Conservation (phyloP, 2,113 vertebrate species). For the Lontra canadensis region DNA sequence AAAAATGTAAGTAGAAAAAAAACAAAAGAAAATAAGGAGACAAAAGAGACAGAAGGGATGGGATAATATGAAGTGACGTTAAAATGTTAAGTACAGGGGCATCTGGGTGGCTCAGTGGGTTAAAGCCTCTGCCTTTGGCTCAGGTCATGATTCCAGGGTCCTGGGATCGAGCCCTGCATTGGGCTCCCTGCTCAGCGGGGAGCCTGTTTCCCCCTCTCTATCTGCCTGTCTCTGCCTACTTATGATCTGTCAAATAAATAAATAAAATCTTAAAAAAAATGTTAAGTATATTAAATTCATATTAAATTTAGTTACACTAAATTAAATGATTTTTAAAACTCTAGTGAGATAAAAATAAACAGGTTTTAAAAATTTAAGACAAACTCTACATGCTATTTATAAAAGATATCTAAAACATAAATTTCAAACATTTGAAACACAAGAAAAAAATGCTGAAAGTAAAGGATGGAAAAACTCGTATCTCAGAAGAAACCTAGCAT, state of each 20-base stretch:
- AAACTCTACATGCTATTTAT: neutral
- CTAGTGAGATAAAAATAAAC: neutral
- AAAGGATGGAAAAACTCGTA: neutral
- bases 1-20: neutral
- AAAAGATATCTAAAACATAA: neutral
- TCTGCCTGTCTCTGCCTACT: no score
- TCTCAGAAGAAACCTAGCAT: neutral
- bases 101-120: no score
- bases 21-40: neutral
- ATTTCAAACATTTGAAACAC: neutral
- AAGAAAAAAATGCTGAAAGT: neutral
- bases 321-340: neutral
- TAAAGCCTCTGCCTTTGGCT: no score
- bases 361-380: neutral
- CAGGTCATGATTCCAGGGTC: no score
- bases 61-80: neutral
- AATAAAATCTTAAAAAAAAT: neutral
- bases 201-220: no score
- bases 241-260: no score
- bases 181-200: no score
- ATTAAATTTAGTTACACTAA: conserved; percentile 8
- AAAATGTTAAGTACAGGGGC: neutral
- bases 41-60: neutral
- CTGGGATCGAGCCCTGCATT: no score
- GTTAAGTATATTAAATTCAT: neutral